Conservation (phyloP, 2,113 vertebrate species). For the Notarius lentiginosus region DNA sequence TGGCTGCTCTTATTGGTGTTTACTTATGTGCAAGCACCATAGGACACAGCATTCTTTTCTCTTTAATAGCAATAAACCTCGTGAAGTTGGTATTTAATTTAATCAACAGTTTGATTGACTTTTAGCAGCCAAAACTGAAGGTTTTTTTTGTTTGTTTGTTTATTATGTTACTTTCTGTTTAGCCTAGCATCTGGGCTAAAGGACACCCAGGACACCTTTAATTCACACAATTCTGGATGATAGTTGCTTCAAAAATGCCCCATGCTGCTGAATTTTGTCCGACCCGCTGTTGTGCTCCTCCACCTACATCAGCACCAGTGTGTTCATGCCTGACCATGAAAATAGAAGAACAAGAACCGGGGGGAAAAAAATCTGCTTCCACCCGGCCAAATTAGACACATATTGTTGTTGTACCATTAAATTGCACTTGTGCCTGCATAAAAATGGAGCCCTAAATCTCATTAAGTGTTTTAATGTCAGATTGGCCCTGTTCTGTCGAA, state of each 20-base stretch:
- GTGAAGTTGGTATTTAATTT: neutral
- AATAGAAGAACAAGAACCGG: neutral
- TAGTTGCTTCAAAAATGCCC: neutral
- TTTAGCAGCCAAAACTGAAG: neutral
- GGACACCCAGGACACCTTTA: neutral
- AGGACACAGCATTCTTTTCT: neutral
- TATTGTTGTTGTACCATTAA: neutral
- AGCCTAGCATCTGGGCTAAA: neutral
- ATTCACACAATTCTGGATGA: neutral
- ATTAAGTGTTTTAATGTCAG: neutral
- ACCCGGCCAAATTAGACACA: neutral
- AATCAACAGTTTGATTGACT: neutral
- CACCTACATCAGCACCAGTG: neutral
- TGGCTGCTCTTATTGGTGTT: neutral
- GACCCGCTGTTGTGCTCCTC: neutral
- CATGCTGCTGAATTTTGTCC: neutral
- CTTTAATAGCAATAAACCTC: neutral
- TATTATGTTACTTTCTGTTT: neutral
- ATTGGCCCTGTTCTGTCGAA: neutral
- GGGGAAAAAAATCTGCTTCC: neutral
- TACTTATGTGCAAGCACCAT: neutral
- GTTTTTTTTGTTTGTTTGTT: neutral
- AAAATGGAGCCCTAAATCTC: neutral
- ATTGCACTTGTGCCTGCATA: neutral
- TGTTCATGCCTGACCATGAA: neutral